Evolutionary conservation across 1,140 invertebrate species (phyloP), one percentile per base, ranked within the genome.

Genomic region (Ptiloglossa arizonensis): DNA sequence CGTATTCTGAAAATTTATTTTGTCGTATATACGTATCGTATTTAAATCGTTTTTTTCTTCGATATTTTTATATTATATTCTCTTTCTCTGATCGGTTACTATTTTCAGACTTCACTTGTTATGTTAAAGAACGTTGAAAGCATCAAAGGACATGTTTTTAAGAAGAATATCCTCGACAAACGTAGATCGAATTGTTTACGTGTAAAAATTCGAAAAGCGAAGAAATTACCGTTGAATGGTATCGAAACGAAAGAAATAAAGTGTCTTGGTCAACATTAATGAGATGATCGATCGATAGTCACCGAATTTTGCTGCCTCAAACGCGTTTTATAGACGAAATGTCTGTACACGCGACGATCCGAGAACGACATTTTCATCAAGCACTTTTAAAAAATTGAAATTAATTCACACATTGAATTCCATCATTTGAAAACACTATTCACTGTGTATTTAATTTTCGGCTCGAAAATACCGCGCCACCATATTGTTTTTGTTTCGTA

Each of bases 401-500:
- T 24, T 19, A 11, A 54, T 41, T 63, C 68, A 77, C 67, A 32
- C 41, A 15, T 63, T 5, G 24, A 15, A 54, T 52, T 44, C 48
- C 56, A 76, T 76, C 19, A 24, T 59, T 56, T 48, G 8, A 35
- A 38, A 32, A 29, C 9, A 29, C 59, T 19, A 6, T 54, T 71
- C 38, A 44, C 35, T 50, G 15, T 24, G 57, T n/a, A 46, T 38
- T 62, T 71, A 70, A 77, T 77, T 70, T 35, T 71, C 35, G 15
- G 11, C 44, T 22, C 5, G 64, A 77, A 62, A 41, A 46, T 71
- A 54, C 69, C 57, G n/a, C 46, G 35, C 57, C 57, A 66, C 78
- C 72, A 76, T 80, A 76, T 76, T 80, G 71, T 64, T 77, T 76
- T 59, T n/a, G 44, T 76, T 44, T 46, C 32, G 60, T 54, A 32